Evolutionary conservation across 2,113 vertebrate genomes (phyloP).

Genomic region (Eublepharis macularius): DNA sequence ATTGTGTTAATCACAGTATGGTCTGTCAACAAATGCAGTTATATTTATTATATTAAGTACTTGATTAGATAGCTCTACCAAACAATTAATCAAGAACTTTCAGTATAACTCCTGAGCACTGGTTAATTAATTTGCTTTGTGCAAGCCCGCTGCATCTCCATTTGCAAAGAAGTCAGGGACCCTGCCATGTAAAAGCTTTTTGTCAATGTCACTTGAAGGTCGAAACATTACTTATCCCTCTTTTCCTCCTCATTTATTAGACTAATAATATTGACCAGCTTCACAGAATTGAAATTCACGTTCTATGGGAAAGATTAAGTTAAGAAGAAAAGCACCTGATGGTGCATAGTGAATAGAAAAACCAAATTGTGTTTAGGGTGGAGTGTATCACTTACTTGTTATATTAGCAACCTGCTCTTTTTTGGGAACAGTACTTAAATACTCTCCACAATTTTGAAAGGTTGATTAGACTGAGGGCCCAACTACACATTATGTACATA

Average conservation of each 20-base stretch:
- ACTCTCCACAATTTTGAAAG: too few relatives aligned
- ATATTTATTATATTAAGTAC: slow-evolving; percentile 74
- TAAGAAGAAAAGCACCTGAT: background rate
- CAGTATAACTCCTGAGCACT: slow-evolving; percentile 66
- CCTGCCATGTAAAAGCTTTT: slow-evolving; percentile 72
- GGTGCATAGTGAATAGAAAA: too few relatives aligned
- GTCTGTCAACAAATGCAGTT: slow-evolving; percentile 63
- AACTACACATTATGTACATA: too few relatives aligned
- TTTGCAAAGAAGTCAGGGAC: slow-evolving; percentile 67
- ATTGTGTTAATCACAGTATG: slow-evolving; percentile 64
- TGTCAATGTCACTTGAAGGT: slow-evolving; percentile 74
- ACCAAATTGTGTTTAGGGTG: too few relatives aligned
- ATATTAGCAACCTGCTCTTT: too few relatives aligned
- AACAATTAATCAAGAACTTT: slow-evolving; percentile 79
- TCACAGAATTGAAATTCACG: slow-evolving; percentile 50
- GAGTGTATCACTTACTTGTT: too few relatives aligned
- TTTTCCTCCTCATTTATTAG: slow-evolving; percentile 42
- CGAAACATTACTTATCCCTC: slow-evolving; percentile 56
- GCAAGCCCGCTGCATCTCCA: slow-evolving; percentile 54
- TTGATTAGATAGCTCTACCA: slow-evolving; percentile 75
- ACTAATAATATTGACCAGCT: slow-evolving; percentile 66
- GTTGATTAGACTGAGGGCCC: too few relatives aligned
- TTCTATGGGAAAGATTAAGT: background rate
- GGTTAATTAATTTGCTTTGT: slow-evolving; percentile 75
- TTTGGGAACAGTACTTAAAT: too few relatives aligned